phyloP scores from a whole-genome alignment of 2,888 invertebrate genomes.

The Oxystoma pomonae region DNA sequence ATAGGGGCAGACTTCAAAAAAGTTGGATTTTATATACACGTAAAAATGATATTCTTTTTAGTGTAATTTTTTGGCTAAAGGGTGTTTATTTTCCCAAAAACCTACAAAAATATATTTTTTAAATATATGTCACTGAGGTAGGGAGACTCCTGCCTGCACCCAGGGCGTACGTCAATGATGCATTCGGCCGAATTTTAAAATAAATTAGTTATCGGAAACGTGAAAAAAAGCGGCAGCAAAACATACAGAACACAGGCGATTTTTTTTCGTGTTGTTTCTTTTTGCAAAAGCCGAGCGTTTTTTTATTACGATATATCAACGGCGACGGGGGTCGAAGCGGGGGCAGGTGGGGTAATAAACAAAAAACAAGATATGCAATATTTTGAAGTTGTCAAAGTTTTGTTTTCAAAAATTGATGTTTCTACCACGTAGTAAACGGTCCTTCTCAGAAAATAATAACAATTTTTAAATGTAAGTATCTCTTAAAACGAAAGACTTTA shows the following conservation, averaged over 20 bases:
- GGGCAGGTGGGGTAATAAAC: background rate
- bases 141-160: background rate
- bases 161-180: slow-evolving; percentile 10
- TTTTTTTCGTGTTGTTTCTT: slow-evolving; percentile 8
- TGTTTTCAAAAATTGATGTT: too few relatives aligned
- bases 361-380: background rate
- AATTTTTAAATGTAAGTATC: too few relatives aligned
- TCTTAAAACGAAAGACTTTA: too few relatives aligned
- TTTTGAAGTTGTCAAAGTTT: too few relatives aligned
- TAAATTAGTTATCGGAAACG: slow-evolving; percentile 29
- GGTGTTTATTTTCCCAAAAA: too few relatives aligned
- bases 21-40: too few relatives aligned
- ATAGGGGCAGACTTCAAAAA: too few relatives aligned
- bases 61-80: too few relatives aligned
- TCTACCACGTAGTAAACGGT: too few relatives aligned
- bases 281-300: slow-evolving; percentile 1
- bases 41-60: too few relatives aligned
- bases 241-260: slow-evolving; percentile 8
- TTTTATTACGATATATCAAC: background rate
- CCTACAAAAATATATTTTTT: too few relatives aligned
- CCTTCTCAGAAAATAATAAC: too few relatives aligned
- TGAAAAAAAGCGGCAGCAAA: slow-evolving; percentile 16
- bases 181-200: slow-evolving; percentile 29
- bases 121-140: background rate
- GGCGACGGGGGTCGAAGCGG: background rate